Evolutionary conservation across 2,888 invertebrate genomes (phyloP).

Genomic region (Endomychus coccineus): DNA sequence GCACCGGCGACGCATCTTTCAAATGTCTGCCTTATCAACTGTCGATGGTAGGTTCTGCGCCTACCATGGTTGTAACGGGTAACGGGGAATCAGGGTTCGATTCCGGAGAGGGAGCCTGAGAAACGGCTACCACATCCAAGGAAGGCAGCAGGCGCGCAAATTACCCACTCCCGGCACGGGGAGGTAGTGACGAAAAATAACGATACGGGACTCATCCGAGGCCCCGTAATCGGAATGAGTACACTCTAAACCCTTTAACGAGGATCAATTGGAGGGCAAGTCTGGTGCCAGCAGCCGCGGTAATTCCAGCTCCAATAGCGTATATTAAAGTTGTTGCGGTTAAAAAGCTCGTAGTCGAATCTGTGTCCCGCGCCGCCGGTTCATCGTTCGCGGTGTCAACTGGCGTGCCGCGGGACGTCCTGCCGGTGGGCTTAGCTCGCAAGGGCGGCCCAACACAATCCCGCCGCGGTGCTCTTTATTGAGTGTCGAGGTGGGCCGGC

Average conservation of each 20-base stretch:
- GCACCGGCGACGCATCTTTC: conserved; percentile 54
- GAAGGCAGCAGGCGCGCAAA: too few relatives aligned
- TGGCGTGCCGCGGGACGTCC: conserved; percentile 26
- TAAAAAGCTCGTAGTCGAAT: too few relatives aligned
- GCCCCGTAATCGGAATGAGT: conserved; percentile 23
- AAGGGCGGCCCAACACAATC: too few relatives aligned
- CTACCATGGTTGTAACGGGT: conserved; percentile 62
- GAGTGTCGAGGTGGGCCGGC: too few relatives aligned
- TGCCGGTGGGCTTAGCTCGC: conserved; percentile 32
- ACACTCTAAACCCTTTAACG: conserved; percentile 13
- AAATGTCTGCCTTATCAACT: conserved; percentile 63
- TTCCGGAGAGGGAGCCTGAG: conserved; percentile 58
- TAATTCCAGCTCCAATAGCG: too few relatives aligned
- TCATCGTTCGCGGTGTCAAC: conserved; percentile 27
- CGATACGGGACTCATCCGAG: conserved; percentile 46
- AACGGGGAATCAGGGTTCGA: conserved; percentile 69
- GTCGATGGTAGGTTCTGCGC: conserved; percentile 58
- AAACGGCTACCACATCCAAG: conserved; percentile 15
- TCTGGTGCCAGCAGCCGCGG: too few relatives aligned
- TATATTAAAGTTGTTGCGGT: too few relatives aligned
- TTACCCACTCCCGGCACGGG: too few relatives aligned
- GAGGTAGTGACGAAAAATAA: conserved; percentile 62
- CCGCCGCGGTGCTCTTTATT: too few relatives aligned
- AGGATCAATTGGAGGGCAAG: too few relatives aligned
- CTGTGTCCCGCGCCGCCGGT: conserved; percentile 27